Percentiles rank a stretch among this genome's conserved stretches.
These are phyloP conservation scores for Colius striatus DNA, from an alignment of 2,113 vertebrate species.

Conservation along the genomic window DNA sequence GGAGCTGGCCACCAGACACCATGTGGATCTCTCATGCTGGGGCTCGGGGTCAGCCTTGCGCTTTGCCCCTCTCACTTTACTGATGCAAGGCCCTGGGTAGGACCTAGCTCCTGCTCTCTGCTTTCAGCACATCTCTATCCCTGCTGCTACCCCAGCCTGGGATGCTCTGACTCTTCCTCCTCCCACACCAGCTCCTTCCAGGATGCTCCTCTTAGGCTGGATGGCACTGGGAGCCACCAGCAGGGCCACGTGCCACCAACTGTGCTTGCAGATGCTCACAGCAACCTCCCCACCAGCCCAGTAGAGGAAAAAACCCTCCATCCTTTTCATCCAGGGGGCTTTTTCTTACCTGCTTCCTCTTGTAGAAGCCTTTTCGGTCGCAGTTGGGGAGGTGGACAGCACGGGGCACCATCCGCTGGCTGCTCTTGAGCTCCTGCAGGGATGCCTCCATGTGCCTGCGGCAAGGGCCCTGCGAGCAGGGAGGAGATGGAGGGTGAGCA, in stretches of 20 bases:
- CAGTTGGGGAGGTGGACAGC: conserved; percentile 97
- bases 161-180: neutral
- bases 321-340: neutral
- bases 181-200: neutral
- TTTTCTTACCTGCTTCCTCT: conserved; percentile 91
- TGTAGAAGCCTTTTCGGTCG: conserved; percentile 97
- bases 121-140: neutral
- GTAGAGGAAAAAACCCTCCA: neutral
- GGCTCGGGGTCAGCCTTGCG: neutral
- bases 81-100: neutral
- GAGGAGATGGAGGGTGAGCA: neutral
- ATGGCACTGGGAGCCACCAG: neutral
- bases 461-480: conserved; percentile 87
- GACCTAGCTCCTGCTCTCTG: neutral
- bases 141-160: neutral
- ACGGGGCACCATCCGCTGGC: conserved; percentile 87
- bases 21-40: rapidly evolving
- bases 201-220: neutral
- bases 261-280: neutral
- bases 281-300: neutral
- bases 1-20: neutral
- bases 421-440: conserved; percentile 94
- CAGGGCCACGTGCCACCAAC: neutral
- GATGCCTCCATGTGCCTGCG: conserved; percentile 94
- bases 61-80: neutral